Percentiles rank a stretch among this genome's conserved stretches.
Conservation (phyloP, 1,140 invertebrate species). For the Oscheius sp. region DNA sequence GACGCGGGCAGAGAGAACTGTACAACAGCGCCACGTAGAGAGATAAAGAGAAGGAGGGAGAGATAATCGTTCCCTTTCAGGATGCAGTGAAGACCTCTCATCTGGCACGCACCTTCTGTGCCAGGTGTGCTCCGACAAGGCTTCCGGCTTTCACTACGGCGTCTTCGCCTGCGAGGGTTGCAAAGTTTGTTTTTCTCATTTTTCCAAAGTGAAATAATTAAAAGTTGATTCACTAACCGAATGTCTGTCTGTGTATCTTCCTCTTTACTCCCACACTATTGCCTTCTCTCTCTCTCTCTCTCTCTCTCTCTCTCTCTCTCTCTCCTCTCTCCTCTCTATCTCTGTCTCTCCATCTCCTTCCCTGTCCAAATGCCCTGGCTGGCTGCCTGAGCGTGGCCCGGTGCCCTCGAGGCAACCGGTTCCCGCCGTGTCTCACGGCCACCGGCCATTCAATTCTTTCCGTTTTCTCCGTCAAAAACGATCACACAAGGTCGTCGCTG, state of each 20-base stretch:
- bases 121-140: conserved; percentile 97
- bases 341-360: background rate
- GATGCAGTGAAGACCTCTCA: background rate
- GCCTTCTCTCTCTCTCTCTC: no score
- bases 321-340: background rate
- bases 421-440: no score
- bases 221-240: no score
- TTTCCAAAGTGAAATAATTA: background rate
- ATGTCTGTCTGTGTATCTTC: conserved; percentile 7
- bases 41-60: background rate
- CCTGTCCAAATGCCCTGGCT: no score
- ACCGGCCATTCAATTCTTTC: no score
- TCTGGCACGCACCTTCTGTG: conserved; percentile 71
- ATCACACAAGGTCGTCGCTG: no score
- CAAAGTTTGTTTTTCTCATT: conserved; percentile 74
- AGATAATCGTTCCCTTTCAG: conserved; percentile 9
- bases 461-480: no score
- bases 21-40: no score
- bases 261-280: no score
- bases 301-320: background rate
- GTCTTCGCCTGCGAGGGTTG: conserved; percentile 99
- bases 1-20: no score
- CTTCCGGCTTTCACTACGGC: conserved; percentile 97
- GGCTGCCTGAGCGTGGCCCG: no score
- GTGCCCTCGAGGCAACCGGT: no score